These are phyloP conservation scores for Pseudanteris insignis DNA, from an alignment of 2,888 invertebrate genomes.

Conservation along the genomic window DNA sequence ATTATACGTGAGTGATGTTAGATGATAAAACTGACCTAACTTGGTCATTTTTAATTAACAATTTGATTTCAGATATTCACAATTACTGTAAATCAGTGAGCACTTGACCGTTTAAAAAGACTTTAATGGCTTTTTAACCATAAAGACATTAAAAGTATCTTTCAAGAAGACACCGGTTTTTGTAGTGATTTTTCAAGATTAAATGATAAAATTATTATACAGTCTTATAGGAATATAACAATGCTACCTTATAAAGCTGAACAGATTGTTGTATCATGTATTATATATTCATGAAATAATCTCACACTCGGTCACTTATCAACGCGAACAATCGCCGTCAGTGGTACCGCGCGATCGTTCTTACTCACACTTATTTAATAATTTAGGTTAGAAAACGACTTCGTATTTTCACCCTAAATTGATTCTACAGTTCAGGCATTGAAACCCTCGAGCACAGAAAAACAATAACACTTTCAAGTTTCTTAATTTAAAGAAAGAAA, in stretches of 20 bases:
- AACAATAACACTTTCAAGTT: conserved; percentile 43
- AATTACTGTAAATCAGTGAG: no score
- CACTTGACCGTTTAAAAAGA: no score
- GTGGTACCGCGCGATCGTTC: conserved; percentile 50
- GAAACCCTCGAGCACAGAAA: conserved; percentile 41
- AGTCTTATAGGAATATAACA: no score
- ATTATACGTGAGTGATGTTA: no score
- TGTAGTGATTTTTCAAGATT: background rate
- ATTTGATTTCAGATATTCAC: no score
- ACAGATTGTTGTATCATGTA: conserved; percentile 30
- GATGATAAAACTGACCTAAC: no score
- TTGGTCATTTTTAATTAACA: no score
- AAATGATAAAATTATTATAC: no score
- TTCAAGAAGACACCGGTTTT: conserved; percentile 2
- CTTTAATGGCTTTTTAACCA: conserved; percentile 3
- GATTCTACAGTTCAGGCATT: conserved; percentile 38
- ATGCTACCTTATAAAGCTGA: no score
- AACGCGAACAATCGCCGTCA: conserved; percentile 45
- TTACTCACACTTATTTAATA: conserved; percentile 49
- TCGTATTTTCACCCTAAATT: conserved; percentile 42
- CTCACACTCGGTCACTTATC: conserved; percentile 43
- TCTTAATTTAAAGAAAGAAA: conserved; percentile 49
- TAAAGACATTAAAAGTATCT: no score
- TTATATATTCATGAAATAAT: conserved; percentile 44
- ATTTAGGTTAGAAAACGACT: conserved; percentile 45